phyloP scores from a whole-genome alignment of 2,797 vertebrate genomes.

The Hypotaenidia okinawae region DNA sequence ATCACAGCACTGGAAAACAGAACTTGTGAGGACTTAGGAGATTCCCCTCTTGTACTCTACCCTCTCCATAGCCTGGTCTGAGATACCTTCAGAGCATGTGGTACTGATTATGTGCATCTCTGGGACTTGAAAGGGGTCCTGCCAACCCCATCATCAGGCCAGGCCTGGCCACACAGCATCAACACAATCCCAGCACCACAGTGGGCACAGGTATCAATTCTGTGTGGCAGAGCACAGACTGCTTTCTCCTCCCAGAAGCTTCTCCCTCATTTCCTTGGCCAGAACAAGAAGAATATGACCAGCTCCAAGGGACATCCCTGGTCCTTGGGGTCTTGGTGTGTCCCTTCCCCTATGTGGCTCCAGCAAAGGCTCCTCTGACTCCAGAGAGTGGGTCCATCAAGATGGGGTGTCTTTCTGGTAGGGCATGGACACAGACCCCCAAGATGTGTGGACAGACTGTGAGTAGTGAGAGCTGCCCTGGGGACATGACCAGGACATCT shows the following conservation, averaged over 20 bases:
- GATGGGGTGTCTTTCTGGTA: not conserved
- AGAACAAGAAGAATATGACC: not conserved
- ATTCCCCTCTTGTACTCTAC: not conserved
- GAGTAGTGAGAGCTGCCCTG: not conserved
- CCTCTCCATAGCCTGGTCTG: not conserved
- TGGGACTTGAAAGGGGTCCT: not conserved
- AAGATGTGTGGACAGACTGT: not conserved
- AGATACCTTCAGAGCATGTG: accelerated
- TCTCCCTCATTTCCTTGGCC: not conserved
- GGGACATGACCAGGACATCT: not conserved
- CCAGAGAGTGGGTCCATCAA: not conserved
- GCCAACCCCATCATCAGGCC: too few species aligned
- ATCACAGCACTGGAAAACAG: not conserved
- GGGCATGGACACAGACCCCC: not conserved
- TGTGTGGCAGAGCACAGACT: accelerated
- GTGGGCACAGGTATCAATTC: not conserved
- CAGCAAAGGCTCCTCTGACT: not conserved
- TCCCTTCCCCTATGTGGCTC: not conserved
- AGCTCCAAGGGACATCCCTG: not conserved
- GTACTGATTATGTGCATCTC: not conserved
- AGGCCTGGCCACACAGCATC: not conserved
- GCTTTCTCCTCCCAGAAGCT: accelerated
- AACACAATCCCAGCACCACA: not conserved
- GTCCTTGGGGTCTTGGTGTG: not conserved
- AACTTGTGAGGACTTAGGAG: not conserved